Conservation (phyloP, 1,140 invertebrate species). For the Steinernema feltiae region DNA sequence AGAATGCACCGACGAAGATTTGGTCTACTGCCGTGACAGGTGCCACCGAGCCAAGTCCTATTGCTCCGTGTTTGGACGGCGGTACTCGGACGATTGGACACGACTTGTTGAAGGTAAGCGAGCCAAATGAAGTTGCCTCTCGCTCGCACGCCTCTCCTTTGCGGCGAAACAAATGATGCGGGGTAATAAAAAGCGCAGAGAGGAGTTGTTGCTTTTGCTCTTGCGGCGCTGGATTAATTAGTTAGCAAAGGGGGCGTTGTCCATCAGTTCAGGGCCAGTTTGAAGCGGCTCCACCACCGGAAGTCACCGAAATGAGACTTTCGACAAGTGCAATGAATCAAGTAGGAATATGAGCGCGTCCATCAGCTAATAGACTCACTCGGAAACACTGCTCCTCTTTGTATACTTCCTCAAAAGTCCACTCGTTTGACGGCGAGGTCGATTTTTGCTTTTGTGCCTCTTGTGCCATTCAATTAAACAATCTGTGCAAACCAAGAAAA, state of each 20-base stretch:
- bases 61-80: background rate
- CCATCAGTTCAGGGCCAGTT: background rate
- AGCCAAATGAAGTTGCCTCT: background rate
- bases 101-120: background rate
- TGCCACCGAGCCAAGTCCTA: background rate
- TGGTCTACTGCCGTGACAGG: background rate
- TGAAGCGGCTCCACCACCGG: background rate
- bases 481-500: too few relatives aligned
- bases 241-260: background rate
- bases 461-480: too few relatives aligned
- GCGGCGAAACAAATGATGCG: background rate
- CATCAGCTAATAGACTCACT: background rate
- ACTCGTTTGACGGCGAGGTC: background rate
- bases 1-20: background rate
- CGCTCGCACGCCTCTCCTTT: too few relatives aligned
- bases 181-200: slow-evolving; percentile 5
- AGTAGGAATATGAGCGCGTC: background rate
- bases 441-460: background rate
- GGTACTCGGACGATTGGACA: background rate
- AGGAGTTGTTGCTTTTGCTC: background rate
- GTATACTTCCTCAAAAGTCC: background rate
- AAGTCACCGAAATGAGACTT: background rate
- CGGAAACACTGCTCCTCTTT: too few relatives aligned
- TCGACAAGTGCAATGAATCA: background rate
- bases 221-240: background rate